These are phyloP conservation scores for Aleiodes alternator DNA, from an alignment of 2,888 invertebrate genomes.

Conservation along the genomic window DNA sequence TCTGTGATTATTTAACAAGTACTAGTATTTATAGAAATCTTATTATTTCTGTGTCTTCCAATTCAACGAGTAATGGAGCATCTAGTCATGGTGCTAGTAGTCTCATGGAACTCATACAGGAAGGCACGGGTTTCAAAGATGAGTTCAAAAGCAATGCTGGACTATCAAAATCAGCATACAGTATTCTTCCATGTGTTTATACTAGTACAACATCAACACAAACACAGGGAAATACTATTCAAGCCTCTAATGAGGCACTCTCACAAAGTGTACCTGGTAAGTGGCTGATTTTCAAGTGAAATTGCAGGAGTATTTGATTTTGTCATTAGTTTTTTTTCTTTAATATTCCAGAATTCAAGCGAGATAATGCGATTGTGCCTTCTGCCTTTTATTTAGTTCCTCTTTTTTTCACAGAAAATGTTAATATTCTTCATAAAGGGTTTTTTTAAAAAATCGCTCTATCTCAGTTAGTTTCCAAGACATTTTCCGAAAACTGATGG, in stretches of 20 bases:
- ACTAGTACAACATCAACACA: conserved; percentile 80
- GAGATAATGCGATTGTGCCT: no score
- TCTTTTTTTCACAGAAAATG: no score
- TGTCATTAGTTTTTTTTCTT: neutral
- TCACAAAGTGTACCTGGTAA: conserved; percentile 67
- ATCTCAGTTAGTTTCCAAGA: no score
- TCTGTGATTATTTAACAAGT: conserved; percentile 89
- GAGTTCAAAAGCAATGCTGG: conserved; percentile 85
- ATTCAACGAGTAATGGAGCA: conserved; percentile 77
- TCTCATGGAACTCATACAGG: conserved; percentile 85
- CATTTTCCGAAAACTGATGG: no score
- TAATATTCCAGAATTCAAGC: no score
- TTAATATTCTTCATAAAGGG: no score
- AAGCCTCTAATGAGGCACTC: conserved; percentile 59
- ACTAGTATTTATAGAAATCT: conserved; percentile 83
- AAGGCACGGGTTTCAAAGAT: conserved; percentile 87
- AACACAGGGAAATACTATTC: conserved; percentile 71
- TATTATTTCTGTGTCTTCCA: conserved; percentile 75
- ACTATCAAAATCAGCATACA: conserved; percentile 84
- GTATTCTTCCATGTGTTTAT: conserved; percentile 85
- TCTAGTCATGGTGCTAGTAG: conserved; percentile 77
- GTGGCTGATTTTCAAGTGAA: neutral
- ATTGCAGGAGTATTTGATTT: no score
- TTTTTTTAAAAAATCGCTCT: no score
- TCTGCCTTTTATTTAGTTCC: no score